Conservation (phyloP, 1,140 invertebrate species). For the Gryon sp. region DNA sequence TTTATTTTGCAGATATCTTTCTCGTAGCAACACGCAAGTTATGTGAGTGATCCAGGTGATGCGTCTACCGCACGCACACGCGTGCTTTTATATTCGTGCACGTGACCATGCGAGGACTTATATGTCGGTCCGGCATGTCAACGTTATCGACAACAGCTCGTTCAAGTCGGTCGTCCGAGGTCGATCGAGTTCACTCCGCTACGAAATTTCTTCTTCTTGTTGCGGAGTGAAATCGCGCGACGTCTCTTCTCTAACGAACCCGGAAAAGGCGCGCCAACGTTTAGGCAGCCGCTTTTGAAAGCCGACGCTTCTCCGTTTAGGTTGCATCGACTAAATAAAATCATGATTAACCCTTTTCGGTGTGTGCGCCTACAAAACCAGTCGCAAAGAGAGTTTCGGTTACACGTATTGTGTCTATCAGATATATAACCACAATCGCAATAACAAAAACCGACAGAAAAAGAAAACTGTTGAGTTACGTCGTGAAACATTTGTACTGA, state of each 20-base stretch:
- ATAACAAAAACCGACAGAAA: no score
- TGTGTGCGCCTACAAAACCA: conserved; percentile 3
- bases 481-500: no score
- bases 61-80: conserved; percentile 9
- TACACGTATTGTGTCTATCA: conserved; percentile 4
- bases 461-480: no score
- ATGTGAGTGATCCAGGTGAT: conserved; percentile 40
- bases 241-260: conserved; percentile 30
- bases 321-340: conserved; percentile 40
- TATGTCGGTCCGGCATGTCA: conserved; percentile 34
- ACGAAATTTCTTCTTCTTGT: conserved; percentile 38
- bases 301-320: conserved; percentile 12
- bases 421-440: no score
- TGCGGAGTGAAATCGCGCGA: conserved; percentile 52
- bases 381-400: conserved; percentile 16
- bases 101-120: conserved; percentile 53
- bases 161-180: conserved; percentile 60
- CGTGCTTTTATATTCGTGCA: conserved; percentile 34
- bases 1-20: no score
- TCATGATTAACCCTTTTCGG: conserved; percentile 30
- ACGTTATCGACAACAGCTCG: conserved; percentile 35
- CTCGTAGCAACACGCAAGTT: conserved; percentile 33
- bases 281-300: conserved; percentile 33
- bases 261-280: conserved; percentile 28
- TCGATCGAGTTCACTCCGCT: conserved; percentile 58